Percentiles rank a stretch among this genome's conserved stretches.
Evolutionary conservation across 1,140 invertebrate species (phyloP).

Genomic region (Planococcus citri): DNA sequence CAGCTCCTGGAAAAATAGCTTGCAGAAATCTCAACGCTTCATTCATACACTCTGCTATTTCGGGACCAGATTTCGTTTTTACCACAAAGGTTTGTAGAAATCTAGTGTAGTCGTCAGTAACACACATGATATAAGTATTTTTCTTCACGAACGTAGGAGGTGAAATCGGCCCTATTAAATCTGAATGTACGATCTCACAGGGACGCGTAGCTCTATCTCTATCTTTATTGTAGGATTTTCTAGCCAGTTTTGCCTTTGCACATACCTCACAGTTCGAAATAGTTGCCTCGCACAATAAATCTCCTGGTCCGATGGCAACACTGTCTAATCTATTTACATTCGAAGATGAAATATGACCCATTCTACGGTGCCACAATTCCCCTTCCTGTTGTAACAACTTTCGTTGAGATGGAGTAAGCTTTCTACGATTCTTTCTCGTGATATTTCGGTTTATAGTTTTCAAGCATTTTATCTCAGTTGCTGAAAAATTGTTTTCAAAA

Average conservation of each 20-base stretch:
- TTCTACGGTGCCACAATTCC: not conserved
- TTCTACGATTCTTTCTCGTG: no score
- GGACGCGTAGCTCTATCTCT: not conserved
- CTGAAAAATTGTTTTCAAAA: no score
- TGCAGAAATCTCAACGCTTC: not conserved
- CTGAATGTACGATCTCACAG: not conserved
- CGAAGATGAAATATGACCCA: not conserved
- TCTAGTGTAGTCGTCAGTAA: not conserved
- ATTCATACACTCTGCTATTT: not conserved
- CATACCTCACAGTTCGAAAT: not conserved
- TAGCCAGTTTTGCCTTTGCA: not conserved
- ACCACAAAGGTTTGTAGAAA: not conserved
- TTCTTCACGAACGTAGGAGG: not conserved
- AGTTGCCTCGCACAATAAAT: not conserved
- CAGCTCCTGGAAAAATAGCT: not conserved
- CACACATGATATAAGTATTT: not conserved
- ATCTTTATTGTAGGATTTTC: not conserved
- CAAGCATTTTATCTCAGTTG: no score
- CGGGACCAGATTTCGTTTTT: not conserved
- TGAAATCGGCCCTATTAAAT: not conserved
- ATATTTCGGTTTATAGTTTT: no score
- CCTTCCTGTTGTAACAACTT: no score
- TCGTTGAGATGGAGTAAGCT: no score
- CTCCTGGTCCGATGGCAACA: not conserved
- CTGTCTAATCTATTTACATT: not conserved